phyloP scores from a whole-genome alignment of 2,888 invertebrate species.

The Drosophila pullipes region DNA sequence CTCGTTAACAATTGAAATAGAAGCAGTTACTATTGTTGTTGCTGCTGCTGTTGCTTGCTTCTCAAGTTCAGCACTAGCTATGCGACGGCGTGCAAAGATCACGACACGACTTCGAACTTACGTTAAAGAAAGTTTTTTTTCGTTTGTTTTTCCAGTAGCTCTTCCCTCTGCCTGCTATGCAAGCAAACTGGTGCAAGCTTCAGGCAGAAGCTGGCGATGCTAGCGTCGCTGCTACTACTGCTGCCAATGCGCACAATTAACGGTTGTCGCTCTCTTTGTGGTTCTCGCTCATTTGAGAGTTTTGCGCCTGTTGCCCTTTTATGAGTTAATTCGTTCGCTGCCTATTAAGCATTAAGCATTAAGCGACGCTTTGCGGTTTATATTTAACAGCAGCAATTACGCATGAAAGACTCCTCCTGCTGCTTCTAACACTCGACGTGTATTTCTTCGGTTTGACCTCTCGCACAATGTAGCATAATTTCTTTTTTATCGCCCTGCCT shows the following conservation, averaged over 20 bases:
- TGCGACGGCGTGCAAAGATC: constrained; percentile 63
- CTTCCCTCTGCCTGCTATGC: constrained; percentile 40
- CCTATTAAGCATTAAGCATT: constrained; percentile 57
- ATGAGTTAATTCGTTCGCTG: constrained; percentile 67
- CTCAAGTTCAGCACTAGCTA: constrained; percentile 67
- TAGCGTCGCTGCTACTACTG: constrained; percentile 27
- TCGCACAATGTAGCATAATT: constrained; percentile 80
- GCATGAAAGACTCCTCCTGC: constrained; percentile 20
- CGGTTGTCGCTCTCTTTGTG: constrained; percentile 52
- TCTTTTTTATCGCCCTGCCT: constrained; percentile 73
- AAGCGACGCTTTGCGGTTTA: constrained; percentile 52
- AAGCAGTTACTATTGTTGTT: constrained; percentile 58
- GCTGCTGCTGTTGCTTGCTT: constrained; percentile 28
- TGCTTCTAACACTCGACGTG: constrained; percentile 29
- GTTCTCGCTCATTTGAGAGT: constrained; percentile 67
- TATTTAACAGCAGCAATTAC: constrained; percentile 47
- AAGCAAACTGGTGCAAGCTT: constrained; percentile 59
- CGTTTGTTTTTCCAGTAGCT: constrained; percentile 53
- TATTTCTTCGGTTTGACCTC: constrained; percentile 53
- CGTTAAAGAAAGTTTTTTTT: constrained; percentile 70
- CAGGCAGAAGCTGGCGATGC: constrained; percentile 13
- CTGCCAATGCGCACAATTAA: constrained; percentile 61
- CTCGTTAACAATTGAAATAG: constrained; percentile 83
- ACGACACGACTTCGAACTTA: constrained; percentile 57
- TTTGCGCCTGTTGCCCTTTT: constrained; percentile 62